phyloP scores from a whole-genome alignment of 1,140 invertebrate genomes.

The Papilio helenus region DNA sequence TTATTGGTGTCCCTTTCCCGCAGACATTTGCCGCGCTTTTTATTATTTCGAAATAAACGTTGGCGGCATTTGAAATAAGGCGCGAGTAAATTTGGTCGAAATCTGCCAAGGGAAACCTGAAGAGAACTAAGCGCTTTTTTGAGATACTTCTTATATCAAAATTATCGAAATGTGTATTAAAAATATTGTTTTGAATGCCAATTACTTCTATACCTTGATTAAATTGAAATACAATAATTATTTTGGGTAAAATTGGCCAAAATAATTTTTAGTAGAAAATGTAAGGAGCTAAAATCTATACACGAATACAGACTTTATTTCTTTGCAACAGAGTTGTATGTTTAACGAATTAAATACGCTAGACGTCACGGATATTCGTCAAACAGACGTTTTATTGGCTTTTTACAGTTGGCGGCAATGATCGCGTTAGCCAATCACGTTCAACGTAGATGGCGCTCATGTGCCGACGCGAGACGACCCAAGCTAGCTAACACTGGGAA shows the following conservation, averaged over 20 bases:
- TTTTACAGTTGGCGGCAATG: constrained; percentile 66
- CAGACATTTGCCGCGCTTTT: constrained; percentile 80
- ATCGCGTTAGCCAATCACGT: constrained; percentile 64
- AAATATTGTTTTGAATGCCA: constrained; percentile 56
- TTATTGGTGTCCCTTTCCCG: constrained; percentile 80
- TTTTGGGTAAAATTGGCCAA: constrained; percentile 55
- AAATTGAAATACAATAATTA: constrained; percentile 50
- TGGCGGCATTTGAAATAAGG: constrained; percentile 80
- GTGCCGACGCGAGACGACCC: constrained; percentile 79
- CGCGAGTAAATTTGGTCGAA: constrained; percentile 77
- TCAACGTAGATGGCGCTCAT: constrained; percentile 72
- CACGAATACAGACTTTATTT: constrained; percentile 44
- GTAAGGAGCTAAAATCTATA: constrained; percentile 54
- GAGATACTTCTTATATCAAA: constrained; percentile 76
- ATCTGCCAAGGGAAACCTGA: constrained; percentile 70
- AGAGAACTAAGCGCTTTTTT: constrained; percentile 74
- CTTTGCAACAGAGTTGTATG: constrained; percentile 44
- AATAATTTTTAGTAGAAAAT: constrained; percentile 71
- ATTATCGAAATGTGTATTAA: constrained; percentile 51
- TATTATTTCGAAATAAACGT: constrained; percentile 76
- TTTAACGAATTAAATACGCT: constrained; percentile 41
- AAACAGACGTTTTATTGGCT: constrained; percentile 61
- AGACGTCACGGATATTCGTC: constrained; percentile 80
- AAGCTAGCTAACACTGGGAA: constrained; percentile 80
- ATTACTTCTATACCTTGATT: constrained; percentile 48